phyloP scores from a whole-genome alignment of 1,140 invertebrate species.

The Cotesia chilonis region DNA sequence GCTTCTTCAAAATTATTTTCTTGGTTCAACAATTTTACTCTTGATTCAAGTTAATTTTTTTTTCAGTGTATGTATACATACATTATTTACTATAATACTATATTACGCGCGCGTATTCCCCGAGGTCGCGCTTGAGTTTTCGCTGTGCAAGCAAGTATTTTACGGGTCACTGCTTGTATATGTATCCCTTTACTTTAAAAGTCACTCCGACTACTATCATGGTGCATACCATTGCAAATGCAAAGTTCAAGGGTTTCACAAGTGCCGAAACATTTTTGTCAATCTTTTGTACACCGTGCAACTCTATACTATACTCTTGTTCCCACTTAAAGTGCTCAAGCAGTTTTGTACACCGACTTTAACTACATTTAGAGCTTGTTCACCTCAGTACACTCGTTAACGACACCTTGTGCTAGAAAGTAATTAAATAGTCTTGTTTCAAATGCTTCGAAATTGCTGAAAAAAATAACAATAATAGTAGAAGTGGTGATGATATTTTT shows the following conservation, averaged over 20 bases:
- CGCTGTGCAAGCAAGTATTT: conserved; percentile 39
- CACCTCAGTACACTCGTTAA: conserved; percentile 13
- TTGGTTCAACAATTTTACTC: no score
- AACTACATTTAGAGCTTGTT: not conserved
- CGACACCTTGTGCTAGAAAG: not conserved
- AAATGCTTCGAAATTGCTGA: not conserved
- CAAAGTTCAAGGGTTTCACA: conserved; percentile 12
- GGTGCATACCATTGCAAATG: conserved; percentile 4
- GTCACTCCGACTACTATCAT: conserved; percentile 2
- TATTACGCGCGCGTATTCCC: conserved; percentile 25
- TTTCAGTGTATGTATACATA: not conserved
- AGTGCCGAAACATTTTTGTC: conserved; percentile 16
- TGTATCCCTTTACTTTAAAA: conserved; percentile 18
- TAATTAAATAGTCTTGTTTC: no score
- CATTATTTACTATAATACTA: conserved; percentile 27
- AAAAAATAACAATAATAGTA: not conserved
- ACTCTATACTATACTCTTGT: not conserved
- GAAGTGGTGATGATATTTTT: no score
- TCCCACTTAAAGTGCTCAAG: conserved; percentile 15
- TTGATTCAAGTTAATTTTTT: no score
- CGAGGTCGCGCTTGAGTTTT: conserved; percentile 32
- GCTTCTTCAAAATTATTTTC: no score
- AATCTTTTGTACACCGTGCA: not conserved
- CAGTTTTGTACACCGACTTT: conserved; percentile 10
- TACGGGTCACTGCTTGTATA: conserved; percentile 34